Base-by-base conservation (phyloP, 1,140 invertebrate genomes). In the Spodoptera frugiperda region DNA sequence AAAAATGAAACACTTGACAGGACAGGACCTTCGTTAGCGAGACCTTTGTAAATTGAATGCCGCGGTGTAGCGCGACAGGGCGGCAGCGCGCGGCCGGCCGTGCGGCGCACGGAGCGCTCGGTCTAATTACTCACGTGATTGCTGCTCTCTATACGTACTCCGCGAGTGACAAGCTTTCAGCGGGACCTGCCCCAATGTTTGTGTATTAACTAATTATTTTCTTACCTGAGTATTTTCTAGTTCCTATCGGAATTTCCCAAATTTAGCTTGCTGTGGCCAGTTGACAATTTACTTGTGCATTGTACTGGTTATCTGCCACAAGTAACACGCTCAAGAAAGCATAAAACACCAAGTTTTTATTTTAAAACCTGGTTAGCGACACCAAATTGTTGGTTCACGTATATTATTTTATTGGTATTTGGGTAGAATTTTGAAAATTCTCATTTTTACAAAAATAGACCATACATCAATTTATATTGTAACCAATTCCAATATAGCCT, bases 41-140 rank as follows among this genome's bases (percentile, higher is more conserved):
- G 25, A 25, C 33, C 33, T 10, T 10, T 72, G 48, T 72, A 72
- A 57, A 72, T 72, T 57, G 15, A 44, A 72, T 72, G 30, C 57
- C 54, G 39, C 33, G 53, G 33, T 48, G 55, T 25, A 30, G n/a
- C 51, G 33, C 48, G 12, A 3, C 30, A 8, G 33, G 21, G 11
- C 12, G 44, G 15, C 15, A 17, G 39, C 21, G 14, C 57, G 14
- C 49, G 70, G n/a, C 17, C 5, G 68, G 39, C 55, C 55, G 51
- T 73, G n/a, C 78, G 57, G 71, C 46, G 21, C 73, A 71, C 72
- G 73, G 59, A 57, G 71, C 78, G 67, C 49, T 70, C 72, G 65
- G 30, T 49, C 78, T 79, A 79, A 79, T 79, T 79, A 79, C 78
- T 79, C 78, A 75, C 54, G 78, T 76, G 74, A 76, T 76, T 72